Evolutionary conservation across 2,888 invertebrate species (phyloP), one percentile per base, ranked within the genome.

Genomic region (Yponomeuta plumbellus): DNA sequence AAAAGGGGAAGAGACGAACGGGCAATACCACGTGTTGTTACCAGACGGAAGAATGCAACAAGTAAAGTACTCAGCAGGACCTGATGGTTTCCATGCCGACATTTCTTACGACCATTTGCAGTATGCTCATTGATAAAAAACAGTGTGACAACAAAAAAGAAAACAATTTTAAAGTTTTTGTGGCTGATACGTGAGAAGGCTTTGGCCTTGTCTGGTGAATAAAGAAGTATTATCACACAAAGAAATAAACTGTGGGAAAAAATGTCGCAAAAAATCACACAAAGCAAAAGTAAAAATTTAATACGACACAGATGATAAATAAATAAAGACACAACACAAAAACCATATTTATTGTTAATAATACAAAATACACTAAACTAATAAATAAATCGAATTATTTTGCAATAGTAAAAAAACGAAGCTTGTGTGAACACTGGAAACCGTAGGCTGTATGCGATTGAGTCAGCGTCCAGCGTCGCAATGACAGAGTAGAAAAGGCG

Each of bases 21-120:
- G 96, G 17, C 93, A 93, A 69, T 96, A 96, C 86, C 95, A 96
- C 75, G 95, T 96, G 3, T 87, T 94, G 11, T 85, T 96, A 59
- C 96, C 96, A 1, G 96, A 96, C 83, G 96, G 96, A 40, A 92
- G 96, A 70, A 87, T 95, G 76, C 96, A 96, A 85, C 94, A 94
- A 72, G 96, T 96, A 64, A 92, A 93, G 69, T 97, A 97, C 83
- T 94, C 93, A 72, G 96, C 95, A 0, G 96, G 96, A 67, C 93
- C 94, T 63, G 91, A 92, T 64, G 96, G 96, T 10, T 96, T 94
- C 82, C 95, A 95, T 77, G 96, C 96, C 6, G 94, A 94, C 76
- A 94, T 96, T 61, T 93, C 94, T 20, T 96, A 96, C 72, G 92
- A 92, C 68, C 80, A 86, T 67, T 69, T 75, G 40, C 23, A 23